These are phyloP conservation scores for Lerista edwardsae DNA, from an alignment of 2,797 vertebrate species.

Conservation along the genomic window DNA sequence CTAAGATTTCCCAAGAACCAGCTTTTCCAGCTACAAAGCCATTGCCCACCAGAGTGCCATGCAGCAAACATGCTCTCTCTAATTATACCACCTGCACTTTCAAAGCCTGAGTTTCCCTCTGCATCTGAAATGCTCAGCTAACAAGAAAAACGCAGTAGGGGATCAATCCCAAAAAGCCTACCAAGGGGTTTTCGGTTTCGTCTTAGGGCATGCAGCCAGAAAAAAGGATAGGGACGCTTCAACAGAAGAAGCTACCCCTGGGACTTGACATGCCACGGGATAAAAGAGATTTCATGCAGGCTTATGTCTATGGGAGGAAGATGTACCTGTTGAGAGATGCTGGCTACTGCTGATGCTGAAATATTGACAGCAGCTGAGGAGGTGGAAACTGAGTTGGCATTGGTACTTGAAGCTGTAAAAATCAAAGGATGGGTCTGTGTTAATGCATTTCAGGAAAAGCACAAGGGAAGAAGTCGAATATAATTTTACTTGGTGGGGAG, in stretches of 20 bases:
- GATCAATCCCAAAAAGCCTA: neutral
- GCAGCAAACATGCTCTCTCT: neutral
- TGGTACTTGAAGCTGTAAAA: constrained; percentile 78
- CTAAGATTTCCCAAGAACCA: neutral
- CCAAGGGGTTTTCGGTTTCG: neutral
- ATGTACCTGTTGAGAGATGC: constrained; percentile 81
- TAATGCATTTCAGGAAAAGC: constrained; percentile 33
- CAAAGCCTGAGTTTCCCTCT: neutral
- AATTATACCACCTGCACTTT: neutral
- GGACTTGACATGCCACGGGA: neutral
- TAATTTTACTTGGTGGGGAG: neutral
- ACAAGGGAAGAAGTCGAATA: neutral
- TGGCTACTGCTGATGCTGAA: constrained; percentile 79
- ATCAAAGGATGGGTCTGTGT: constrained; percentile 41
- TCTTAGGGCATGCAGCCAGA: neutral
- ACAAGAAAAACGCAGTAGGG: neutral
- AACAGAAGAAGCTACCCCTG: neutral
- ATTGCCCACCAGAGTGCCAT: neutral
- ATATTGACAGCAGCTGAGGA: constrained; percentile 79
- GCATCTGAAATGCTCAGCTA: neutral
- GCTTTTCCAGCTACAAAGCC: neutral
- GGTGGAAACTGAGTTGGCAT: constrained; percentile 78
- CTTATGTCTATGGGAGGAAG: neutral
- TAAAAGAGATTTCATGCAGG: neutral
- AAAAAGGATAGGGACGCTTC: neutral